Conservation (phyloP, 2,797 vertebrate species). For the Urosaurus nigricauda region DNA sequence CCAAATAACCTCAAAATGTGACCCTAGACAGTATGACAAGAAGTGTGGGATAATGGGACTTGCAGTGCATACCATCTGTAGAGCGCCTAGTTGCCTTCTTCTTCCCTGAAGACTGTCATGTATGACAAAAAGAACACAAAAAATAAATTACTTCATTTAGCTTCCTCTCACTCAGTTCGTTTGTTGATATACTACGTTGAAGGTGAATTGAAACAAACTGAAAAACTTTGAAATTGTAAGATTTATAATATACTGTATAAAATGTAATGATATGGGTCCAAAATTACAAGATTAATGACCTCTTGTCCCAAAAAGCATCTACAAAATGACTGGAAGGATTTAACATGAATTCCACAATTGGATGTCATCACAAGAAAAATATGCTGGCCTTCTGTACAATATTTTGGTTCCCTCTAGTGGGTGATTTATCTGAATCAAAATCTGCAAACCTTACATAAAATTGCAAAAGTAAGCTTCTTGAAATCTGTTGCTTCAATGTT, state of each 20-base stretch:
- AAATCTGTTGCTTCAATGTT: not conserved
- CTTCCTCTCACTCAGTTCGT: not conserved
- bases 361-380: not conserved
- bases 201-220: not conserved
- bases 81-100: not conserved
- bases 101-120: not conserved
- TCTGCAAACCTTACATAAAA: constrained; percentile 28
- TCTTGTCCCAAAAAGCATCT: not conserved
- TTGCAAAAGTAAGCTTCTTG: not conserved
- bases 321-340: constrained; percentile 9
- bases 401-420: constrained; percentile 69
- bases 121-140: not conserved
- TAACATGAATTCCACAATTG: not conserved
- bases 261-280: not conserved
- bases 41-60: not conserved
- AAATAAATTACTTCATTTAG: not conserved
- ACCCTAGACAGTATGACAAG: no score
- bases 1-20: not conserved
- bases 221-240: not conserved
- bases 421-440: constrained; percentile 28
- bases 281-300: not conserved
- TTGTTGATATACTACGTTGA: not conserved
- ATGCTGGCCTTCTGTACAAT: constrained; percentile 49
- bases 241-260: not conserved
- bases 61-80: not conserved